phyloP scores from a whole-genome alignment of 2,113 vertebrate species.

The Alethe diademata region DNA sequence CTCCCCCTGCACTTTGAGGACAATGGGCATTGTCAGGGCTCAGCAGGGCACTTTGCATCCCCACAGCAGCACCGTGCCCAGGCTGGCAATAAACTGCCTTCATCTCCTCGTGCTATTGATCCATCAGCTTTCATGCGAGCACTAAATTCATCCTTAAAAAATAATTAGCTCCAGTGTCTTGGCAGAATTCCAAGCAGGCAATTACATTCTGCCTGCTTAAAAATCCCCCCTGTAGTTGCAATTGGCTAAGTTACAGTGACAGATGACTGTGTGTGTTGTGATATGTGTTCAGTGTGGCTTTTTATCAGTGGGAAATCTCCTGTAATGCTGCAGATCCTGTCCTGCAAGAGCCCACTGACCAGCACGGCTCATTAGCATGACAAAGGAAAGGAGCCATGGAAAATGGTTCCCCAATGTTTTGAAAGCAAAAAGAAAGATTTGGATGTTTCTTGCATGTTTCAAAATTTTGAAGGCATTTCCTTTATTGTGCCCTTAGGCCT shows the following conservation, averaged over 20 bases:
- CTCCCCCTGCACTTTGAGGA: background rate
- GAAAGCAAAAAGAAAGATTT: background rate
- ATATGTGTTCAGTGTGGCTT: background rate
- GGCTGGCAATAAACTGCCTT: background rate
- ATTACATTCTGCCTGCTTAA: conserved; percentile 36
- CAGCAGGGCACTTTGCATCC: background rate
- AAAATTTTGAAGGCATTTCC: background rate
- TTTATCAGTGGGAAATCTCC: background rate
- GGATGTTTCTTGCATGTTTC: background rate
- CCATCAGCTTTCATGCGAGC: background rate
- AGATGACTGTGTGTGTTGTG: conserved; percentile 19
- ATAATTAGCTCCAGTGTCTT: conserved; percentile 43
- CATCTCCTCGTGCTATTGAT: background rate
- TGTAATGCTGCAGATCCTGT: background rate
- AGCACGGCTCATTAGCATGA: background rate
- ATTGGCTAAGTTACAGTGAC: conserved; percentile 24
- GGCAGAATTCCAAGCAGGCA: conserved; percentile 33
- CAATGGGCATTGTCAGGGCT: background rate
- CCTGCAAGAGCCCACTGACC: background rate
- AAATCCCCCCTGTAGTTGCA: conserved; percentile 19
- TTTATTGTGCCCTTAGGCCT: background rate
- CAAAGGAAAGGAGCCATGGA: background rate
- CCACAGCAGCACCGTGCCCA: background rate
- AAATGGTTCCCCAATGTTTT: background rate
- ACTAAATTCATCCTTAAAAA: conserved; percentile 31